Conservation (phyloP, 2,888 invertebrate species). For the Cremastobaeus sp. region DNA sequence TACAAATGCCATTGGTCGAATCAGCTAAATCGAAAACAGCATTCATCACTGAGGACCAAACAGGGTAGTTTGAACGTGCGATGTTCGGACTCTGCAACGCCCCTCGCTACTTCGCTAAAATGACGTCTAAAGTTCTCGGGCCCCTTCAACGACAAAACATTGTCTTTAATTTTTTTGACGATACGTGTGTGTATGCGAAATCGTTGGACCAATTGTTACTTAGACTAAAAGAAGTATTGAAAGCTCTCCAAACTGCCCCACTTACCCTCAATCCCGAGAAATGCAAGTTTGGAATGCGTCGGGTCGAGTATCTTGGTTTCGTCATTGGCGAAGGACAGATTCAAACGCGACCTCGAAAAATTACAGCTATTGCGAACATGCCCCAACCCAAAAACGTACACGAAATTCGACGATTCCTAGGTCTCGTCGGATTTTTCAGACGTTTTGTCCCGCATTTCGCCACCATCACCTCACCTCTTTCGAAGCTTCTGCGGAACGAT, state of each 20-base stretch:
- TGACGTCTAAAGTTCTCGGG: slow-evolving; percentile 8
- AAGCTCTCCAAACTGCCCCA: background rate
- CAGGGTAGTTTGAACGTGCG: slow-evolving; percentile 27
- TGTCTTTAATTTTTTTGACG: slow-evolving; percentile 13
- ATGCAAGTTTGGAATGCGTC: slow-evolving; percentile 3
- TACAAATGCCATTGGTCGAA: slow-evolving; percentile 34
- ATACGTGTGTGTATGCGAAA: slow-evolving; percentile 9
- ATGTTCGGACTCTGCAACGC: slow-evolving; percentile 10
- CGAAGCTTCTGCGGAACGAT: background rate
- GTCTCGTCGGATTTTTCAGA: background rate
- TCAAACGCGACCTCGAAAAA: background rate
- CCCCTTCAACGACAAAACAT: background rate
- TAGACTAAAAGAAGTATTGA: background rate
- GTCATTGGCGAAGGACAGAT: background rate
- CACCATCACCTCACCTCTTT: too few relatives aligned
- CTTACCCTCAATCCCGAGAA: too few relatives aligned
- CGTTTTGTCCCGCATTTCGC: background rate
- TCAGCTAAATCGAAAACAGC: slow-evolving; percentile 34
- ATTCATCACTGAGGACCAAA: slow-evolving; percentile 38
- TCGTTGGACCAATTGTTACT: background rate
- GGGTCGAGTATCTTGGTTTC: slow-evolving; percentile 3
- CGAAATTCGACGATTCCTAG: background rate
- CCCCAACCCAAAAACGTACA: background rate
- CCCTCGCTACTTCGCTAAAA: background rate
- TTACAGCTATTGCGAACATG: background rate